Conservation (phyloP, 2,888 invertebrate genomes). For the Ornithoptera alexandrae region DNA sequence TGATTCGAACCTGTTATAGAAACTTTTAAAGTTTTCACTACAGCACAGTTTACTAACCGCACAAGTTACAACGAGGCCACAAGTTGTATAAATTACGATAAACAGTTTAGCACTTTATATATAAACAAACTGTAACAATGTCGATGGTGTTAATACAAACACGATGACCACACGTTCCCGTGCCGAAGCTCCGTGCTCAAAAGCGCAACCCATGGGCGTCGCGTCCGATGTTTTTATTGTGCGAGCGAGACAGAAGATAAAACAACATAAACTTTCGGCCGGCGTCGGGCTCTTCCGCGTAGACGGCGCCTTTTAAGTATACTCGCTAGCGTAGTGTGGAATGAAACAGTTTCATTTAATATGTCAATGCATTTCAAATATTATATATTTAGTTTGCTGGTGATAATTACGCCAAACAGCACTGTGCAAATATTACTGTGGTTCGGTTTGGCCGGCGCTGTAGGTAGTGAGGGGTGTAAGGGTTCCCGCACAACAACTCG, state of each 20-base stretch:
- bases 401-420: no score
- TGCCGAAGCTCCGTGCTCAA: conserved; percentile 42
- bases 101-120: conserved; percentile 45
- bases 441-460: no score
- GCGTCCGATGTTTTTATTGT: conserved; percentile 63
- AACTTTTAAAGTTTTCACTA: conserved; percentile 9
- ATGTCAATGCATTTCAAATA: no score
- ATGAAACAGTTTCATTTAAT: not conserved
- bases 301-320: conserved; percentile 49
- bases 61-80: conserved; percentile 23
- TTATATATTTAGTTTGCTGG: no score
- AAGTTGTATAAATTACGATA: conserved; percentile 34
- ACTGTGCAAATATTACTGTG: no score
- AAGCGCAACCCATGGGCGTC: conserved; percentile 47
- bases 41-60: conserved; percentile 14
- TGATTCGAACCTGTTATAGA: conserved; percentile 17
- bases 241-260: conserved; percentile 62
- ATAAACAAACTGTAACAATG: conserved; percentile 60
- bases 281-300: conserved; percentile 59
- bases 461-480: no score
- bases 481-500: no score
- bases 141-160: conserved; percentile 50
- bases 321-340: conserved; percentile 48
- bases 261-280: conserved; percentile 68
- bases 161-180: conserved; percentile 40